Conservation (phyloP, 2,113 vertebrate species). For the Laticauda colubrina region DNA sequence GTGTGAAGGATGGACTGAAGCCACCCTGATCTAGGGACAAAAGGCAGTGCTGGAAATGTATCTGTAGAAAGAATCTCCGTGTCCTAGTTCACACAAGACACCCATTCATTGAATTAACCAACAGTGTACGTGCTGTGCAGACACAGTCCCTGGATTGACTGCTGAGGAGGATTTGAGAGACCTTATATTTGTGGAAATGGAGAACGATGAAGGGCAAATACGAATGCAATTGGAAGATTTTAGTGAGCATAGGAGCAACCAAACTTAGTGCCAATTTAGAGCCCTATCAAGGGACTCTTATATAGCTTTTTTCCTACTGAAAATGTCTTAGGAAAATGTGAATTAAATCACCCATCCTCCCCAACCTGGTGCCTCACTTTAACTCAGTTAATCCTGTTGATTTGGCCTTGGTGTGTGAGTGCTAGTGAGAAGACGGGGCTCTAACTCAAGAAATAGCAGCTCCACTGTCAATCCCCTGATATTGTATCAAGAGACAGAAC, state of each 20-base stretch:
- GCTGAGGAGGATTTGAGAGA: not conserved
- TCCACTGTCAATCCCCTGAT: not conserved
- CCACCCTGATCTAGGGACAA: not conserved
- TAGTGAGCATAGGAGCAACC: not conserved
- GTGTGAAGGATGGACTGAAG: too few relatives aligned
- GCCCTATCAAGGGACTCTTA: not conserved
- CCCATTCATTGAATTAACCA: not conserved
- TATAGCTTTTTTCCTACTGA: not conserved
- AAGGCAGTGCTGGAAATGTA: not conserved
- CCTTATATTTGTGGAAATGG: not conserved
- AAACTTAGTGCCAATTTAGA: not conserved
- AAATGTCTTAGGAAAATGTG: not conserved
- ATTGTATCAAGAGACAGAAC: not conserved
- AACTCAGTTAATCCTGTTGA: not conserved
- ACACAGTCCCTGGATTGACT: not conserved
- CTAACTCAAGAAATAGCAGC: not conserved
- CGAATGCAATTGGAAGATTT: not conserved
- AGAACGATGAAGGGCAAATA: not conserved
- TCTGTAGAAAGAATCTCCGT: not conserved
- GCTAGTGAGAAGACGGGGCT: not conserved
- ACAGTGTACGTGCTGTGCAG: not conserved
- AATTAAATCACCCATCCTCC: not conserved
- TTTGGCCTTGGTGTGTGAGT: not conserved
- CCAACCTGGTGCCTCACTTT: too few relatives aligned
- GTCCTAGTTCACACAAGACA: not conserved